phyloP scores from a whole-genome alignment of 2,797 vertebrate genomes.

The Sandelia bainsii region DNA sequence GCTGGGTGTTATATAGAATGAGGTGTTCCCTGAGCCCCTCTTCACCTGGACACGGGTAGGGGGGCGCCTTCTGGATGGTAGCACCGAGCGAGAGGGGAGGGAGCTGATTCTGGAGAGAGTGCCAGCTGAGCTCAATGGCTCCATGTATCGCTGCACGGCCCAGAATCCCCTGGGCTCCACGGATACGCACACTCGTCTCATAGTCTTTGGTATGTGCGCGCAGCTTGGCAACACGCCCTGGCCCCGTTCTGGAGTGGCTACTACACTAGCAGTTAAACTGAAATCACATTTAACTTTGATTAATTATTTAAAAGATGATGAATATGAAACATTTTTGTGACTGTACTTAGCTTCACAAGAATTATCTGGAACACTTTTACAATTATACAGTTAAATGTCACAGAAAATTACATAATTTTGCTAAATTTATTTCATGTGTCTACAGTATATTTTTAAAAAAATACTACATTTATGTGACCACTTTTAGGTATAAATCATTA shows the following conservation, averaged over 20 bases:
- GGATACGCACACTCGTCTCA: conserved; percentile 97
- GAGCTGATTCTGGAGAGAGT: conserved; percentile 95
- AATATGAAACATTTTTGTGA: conserved; percentile 51
- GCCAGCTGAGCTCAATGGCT: conserved; percentile 95
- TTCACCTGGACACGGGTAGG: conserved; percentile 98
- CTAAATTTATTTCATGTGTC: conserved; percentile 45
- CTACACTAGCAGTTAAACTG: conserved; percentile 20
- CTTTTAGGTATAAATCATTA: conserved; percentile 76
- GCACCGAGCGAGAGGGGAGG: conserved; percentile 88
- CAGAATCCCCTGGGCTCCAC: conserved; percentile 98
- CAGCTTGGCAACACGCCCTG: neutral
- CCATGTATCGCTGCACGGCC: conserved; percentile 98
- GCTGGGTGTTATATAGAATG: conserved; percentile 84
- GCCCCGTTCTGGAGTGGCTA: conserved; percentile 14
- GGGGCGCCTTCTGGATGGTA: conserved; percentile 93
- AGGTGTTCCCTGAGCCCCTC: conserved; percentile 97
- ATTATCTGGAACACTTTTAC: conserved; percentile 47
- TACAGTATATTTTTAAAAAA: conserved; percentile 59
- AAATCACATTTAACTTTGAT: conserved; percentile 48
- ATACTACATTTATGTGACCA: conserved; percentile 55
- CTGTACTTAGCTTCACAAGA: conserved; percentile 19
- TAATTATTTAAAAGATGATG: conserved; percentile 54
- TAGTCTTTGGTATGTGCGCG: conserved; percentile 91
- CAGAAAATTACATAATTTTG: conserved; percentile 44
- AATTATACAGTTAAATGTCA: conserved; percentile 57